phyloP scores from a whole-genome alignment of 2,113 vertebrate genomes.

The Phasianus colchicus region DNA sequence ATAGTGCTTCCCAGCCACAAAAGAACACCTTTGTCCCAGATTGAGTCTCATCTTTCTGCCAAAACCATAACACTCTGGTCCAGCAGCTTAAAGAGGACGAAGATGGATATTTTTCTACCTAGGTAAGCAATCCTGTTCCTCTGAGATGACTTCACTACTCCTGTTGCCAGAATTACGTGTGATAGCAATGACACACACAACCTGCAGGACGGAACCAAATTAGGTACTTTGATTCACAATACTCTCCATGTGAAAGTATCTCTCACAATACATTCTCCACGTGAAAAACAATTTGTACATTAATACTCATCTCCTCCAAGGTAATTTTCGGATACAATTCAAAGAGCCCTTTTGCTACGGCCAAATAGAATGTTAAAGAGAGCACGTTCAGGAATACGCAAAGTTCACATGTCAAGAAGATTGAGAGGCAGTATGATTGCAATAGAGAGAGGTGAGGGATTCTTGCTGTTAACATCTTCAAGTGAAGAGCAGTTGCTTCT shows the following conservation, averaged over 20 bases:
- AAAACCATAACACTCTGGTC: constrained; percentile 82
- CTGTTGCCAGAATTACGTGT: not conserved
- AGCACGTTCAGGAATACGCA: not conserved
- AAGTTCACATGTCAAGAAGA: not conserved
- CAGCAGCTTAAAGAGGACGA: constrained; percentile 80
- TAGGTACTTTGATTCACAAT: not conserved
- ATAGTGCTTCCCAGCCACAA: constrained; percentile 85
- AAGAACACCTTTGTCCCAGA: constrained; percentile 75
- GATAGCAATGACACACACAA: not conserved
- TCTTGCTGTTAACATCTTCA: not conserved
- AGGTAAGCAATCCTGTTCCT: constrained; percentile 75
- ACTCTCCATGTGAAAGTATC: not conserved
- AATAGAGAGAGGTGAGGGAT: not conserved
- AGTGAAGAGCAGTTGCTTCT: not conserved
- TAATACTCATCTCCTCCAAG: not conserved
- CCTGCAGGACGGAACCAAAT: not conserved
- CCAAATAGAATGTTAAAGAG: not conserved
- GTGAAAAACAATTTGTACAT: not conserved
- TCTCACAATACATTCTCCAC: not conserved
- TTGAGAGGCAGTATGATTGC: not conserved
- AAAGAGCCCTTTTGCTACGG: not conserved
- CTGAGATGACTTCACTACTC: not conserved
- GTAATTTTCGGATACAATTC: not conserved
- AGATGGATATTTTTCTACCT: constrained; percentile 90
- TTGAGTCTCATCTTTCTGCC: constrained; percentile 83